phyloP scores from a whole-genome alignment of 2,113 vertebrate genomes.

The Spea multiplicata region DNA sequence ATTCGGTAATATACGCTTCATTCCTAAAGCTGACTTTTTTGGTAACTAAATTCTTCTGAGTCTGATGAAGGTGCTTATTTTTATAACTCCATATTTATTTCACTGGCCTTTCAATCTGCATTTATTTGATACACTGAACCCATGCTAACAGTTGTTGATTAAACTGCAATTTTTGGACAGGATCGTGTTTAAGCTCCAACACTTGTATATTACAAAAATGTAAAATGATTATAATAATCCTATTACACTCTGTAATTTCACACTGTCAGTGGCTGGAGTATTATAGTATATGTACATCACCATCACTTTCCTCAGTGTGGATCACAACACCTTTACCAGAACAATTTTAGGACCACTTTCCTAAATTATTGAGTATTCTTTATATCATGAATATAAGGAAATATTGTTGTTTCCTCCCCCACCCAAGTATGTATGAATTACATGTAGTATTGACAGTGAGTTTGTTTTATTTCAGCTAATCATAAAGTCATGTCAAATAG shows the following conservation, averaged over 20 bases:
- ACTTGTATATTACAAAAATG: neutral
- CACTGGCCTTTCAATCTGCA: slow-evolving; percentile 47
- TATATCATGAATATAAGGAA: too few relatives aligned
- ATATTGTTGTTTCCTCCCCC: too few relatives aligned
- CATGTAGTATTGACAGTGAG: too few relatives aligned
- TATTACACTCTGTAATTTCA: neutral
- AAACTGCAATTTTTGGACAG: neutral
- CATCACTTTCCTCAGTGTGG: too few relatives aligned
- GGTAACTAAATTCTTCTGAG: slow-evolving; percentile 75
- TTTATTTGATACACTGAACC: neutral
- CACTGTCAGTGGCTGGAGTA: slow-evolving; percentile 1
- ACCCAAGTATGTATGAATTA: too few relatives aligned
- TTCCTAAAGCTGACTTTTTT: slow-evolving; percentile 73
- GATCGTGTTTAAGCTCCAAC: neutral
- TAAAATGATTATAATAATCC: neutral
- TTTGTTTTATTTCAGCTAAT: too few relatives aligned
- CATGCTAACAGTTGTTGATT: neutral
- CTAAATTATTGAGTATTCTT: too few relatives aligned
- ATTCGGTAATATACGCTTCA: slow-evolving; percentile 58
- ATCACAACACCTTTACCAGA: too few relatives aligned
- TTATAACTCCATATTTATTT: slow-evolving; percentile 70
- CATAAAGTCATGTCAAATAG: too few relatives aligned
- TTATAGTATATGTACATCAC: too few relatives aligned
- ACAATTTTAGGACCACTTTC: too few relatives aligned
- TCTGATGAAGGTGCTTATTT: slow-evolving; percentile 80